Base-by-base conservation (phyloP, 2,113 vertebrate species). In the Gambusia holbrooki region DNA sequence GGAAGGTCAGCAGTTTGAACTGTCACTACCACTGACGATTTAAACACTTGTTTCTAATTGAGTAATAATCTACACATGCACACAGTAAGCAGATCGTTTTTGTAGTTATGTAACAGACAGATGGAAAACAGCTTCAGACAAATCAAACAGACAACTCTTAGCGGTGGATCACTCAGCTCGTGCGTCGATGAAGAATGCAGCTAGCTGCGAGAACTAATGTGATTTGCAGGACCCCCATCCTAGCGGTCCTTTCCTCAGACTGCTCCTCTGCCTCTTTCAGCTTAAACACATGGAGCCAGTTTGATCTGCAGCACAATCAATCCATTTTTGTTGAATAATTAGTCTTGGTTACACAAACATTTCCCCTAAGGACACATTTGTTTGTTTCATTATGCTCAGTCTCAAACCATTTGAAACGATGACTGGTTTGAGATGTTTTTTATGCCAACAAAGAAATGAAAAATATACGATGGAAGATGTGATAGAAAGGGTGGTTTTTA, bases 61-160 rank as follows among this genome's bases (percentile, higher is more conserved):
- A 25, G 8, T 45, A 7, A 62, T 69, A 33, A 19, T 82, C 48
- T 71, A 69, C 79, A 74, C 28, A 62, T 5, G 29, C 12, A n/a
- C 22, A 40, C 62, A 54, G 77, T 71, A 35, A 73, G 30, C 22
- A 19, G 62, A 77, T 12, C 5, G 42, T 27, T 42, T 40, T 40
- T 65, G 81, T 80, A 80, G 83, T 84, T 79, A 83, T 86, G 65
- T 42, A 14, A 84, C 76, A 77, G 81, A 62, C 89, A 88, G 88
- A 87, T 93, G 92, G 84, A 86, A 85, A 93, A 90, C 10, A 28
- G 32, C 74, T 92, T 88, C 40, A 58, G 32, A 27, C 27, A 27
- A 27, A 27, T 27, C 27, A 27, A 27, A 27, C 27, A 27, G 27
- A 27, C 27, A 27, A 27, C 27, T 27, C 27, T 27, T 27, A 27